Base-by-base conservation (phyloP, 2,113 vertebrate genomes). In the Delphinapterus leucas region DNA sequence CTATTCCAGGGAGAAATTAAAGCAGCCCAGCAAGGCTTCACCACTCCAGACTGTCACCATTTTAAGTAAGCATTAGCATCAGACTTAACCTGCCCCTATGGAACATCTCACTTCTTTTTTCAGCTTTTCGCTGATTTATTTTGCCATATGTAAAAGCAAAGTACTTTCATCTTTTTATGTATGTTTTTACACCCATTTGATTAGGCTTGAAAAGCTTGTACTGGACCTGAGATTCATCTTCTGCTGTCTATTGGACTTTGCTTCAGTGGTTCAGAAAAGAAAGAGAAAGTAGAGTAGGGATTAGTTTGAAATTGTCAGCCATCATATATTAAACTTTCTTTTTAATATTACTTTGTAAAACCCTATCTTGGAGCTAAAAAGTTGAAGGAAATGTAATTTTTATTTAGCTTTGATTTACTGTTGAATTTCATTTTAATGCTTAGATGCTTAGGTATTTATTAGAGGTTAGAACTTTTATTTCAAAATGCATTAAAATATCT, bases 1-100 rank as follows among this genome's bases (percentile, higher is more conserved):
- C 99, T 99, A 99, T 99, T 99, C 99, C 99, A 99, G 99, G 98
- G 99, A 99, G 99, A 99, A 99, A 99, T 99, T 99, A 99, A 99
- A 99, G 98, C 99, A 99, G 98, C 99, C 98, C 98, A 87, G 98
- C 98, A 98, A 98, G 98, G 98, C 98, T 99, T 99, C 99, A 98
- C 99, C 98, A 97, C 99, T 99, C 98, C 99, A 98, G 99, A 99
- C 99, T 99, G 99, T 99, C 99, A 99, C 99, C 98, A 98, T 99
- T 99, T 99, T 99, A 99, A 99, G 99, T 99, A 99, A 99, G 99
- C 99, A 99, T 99, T 99, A 99, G 99, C 99, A 99, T 99, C 99
- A 99, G 99, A 99, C 98, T 99, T 99, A 99, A 99, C 99, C 99
- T 99, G 99, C 98, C 98, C 99, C 99, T 98, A 96, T 98, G 98